Base-by-base conservation (phyloP, 2,888 invertebrate species). In the Dryocosmus kuriphilus region DNA sequence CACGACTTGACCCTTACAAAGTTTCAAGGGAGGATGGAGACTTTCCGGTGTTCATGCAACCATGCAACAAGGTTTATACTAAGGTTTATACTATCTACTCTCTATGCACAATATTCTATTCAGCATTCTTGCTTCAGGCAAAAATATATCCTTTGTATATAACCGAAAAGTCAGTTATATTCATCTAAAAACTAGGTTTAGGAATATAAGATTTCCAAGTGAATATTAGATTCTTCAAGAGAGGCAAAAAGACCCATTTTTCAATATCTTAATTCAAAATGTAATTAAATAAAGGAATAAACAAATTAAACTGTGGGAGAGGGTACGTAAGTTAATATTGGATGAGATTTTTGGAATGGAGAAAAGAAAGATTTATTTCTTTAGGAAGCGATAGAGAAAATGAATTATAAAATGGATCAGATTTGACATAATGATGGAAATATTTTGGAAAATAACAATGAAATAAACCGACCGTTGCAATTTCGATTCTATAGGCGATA, bases 1-100 rank as follows among this genome's bases (percentile, higher is more conserved):
- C 67, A 67, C n/a, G 67, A 67, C 24, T 46, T 67, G 67, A 67
- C 67, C 67, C 67, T 67, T 67, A 67, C 27, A 67, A 67, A 67
- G 67, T 67, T 67, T 27, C 67, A 41, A 38, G 67, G 41, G 27
- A 67, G 67, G 41, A 46, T 67, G 67, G 16, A 67, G 67, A 41
- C 46, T 67, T 41, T n/a, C 67, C 46, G 41, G 67, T 41, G 67
- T 41, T 67, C 41, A 67, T 67, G 27, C 62, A 32, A 32, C 32
- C 32, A 63, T 63, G 32, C n/a, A 51, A 41, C 16, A 41, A 41
- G 51, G 51, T n/a, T 51, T 51, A 16, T n/a, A 9, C 51, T n/a
- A n/a, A n/a, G n/a, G 51, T 51, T 51, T n/a, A 51, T n/a, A 8
- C n/a, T 51, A 51, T 51, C 51, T 2, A 51, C n/a, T 51, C 51